A percentile compares a stretch with the other conserved stretches of the same genome.
phyloP scores from a whole-genome alignment of 1,140 invertebrate species.

The Hydropsyche tenuis region DNA sequence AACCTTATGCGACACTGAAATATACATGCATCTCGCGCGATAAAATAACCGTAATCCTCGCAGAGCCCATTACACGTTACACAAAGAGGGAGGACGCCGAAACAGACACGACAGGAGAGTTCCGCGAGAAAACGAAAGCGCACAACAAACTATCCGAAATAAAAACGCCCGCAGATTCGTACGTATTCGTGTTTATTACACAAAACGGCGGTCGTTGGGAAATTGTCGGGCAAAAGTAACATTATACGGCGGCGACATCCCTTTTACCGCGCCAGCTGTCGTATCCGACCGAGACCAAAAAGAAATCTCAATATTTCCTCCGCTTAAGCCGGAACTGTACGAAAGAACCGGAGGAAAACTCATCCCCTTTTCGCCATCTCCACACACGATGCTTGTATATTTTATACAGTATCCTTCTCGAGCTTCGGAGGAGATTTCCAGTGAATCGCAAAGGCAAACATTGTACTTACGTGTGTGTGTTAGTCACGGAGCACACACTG shows the following conservation, averaged over 20 bases:
- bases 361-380: not conserved
- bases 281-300: slow-evolving; percentile 20
- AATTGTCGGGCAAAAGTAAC: slow-evolving; percentile 18
- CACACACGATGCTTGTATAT: not conserved
- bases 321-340: not conserved
- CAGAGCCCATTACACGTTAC: too few species aligned
- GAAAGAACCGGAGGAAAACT: not conserved
- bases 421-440: not conserved
- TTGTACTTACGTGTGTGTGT: not conserved
- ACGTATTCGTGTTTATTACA: slow-evolving; percentile 18
- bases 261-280: slow-evolving; percentile 10
- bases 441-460: slow-evolving; percentile 33
- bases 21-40: too few species aligned
- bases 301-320: slow-evolving; percentile 39
- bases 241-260: slow-evolving; percentile 14
- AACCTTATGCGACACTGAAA: too few species aligned
- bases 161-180: not conserved
- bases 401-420: not conserved
- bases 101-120: too few species aligned
- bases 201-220: not conserved
- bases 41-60: too few species aligned
- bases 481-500: too few species aligned
- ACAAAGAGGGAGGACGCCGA: too few species aligned
- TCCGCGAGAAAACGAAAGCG: not conserved
- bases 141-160: not conserved